Evolutionary conservation across 1,140 invertebrate genomes (phyloP).

Genomic region (Cepaea nemoralis): DNA sequence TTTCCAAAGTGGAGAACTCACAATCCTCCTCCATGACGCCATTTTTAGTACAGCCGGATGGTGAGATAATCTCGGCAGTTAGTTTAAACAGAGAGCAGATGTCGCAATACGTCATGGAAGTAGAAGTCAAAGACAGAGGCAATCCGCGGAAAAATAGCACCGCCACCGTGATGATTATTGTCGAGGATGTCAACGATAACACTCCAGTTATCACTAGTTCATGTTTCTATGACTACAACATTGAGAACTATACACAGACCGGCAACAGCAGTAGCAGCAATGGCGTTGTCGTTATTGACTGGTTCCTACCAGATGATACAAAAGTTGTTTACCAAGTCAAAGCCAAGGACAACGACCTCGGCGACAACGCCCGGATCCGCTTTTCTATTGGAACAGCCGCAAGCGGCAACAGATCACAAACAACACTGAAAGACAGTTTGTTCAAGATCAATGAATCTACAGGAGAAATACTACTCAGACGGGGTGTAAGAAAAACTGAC

Average conservation of each 20-base stretch:
- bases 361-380: not conserved
- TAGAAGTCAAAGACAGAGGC: constrained; percentile 1
- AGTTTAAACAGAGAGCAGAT: constrained; percentile 12
- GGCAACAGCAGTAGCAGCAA: not conserved
- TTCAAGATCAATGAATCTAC: not conserved
- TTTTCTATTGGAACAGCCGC: not conserved
- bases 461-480: not conserved
- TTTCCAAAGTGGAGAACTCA: not conserved
- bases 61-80: not conserved
- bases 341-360: not conserved
- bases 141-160: not conserved
- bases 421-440: not conserved
- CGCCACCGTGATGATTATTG: not conserved
- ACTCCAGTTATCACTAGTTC: not conserved
- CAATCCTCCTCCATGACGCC: not conserved
- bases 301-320: not conserved
- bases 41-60: not conserved
- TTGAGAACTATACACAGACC: not conserved
- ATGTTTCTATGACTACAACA: not conserved
- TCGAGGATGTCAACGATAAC: constrained; percentile 17
- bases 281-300: constrained; percentile 11
- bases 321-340: not conserved
- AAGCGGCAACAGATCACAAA: not conserved
- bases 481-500: not conserved
- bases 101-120: not conserved